Evolutionary conservation across 2,113 vertebrate genomes (phyloP), one percentile per base, ranked within the genome.

Genomic region (Tinamus guttatus): DNA sequence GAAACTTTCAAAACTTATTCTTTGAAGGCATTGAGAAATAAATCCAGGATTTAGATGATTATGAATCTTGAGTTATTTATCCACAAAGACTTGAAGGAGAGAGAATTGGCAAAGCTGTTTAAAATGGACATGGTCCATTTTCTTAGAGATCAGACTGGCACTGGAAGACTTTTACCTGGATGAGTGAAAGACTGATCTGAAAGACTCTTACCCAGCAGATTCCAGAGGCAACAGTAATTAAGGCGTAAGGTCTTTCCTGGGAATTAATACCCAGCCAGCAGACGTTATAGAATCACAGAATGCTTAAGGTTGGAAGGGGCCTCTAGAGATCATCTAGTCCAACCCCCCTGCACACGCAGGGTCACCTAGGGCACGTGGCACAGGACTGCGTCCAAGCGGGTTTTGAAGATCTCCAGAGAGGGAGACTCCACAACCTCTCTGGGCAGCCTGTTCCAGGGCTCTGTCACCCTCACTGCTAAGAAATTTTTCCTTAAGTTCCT

Each of bases 211-310:
- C 91, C 85, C 89, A 93, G 90, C 90, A 86, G 64, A 81, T 90
- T 88, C 15, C 69, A 85, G 64, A 83, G 87, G 74, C 93, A 77
- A 70, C 74, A 89, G 81, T 78, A 90, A 82, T 96, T 73, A 93
- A 93, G 65, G 54, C 67, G 63, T 34, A 64, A 84, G 64, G 85
- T 65, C 0, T 92, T 95, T 96, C 52, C 45, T 92, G 94, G 86
- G 95, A 94, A 93, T 96, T 89, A 80, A 75, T 94, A 82, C 40
- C 63, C 68, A 92, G 52, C 58, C 86, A n/a, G 63, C 73, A 95
- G 85, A n/a, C n/a, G n/a, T n/a, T n/a, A n/a, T n/a, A n/a, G n/a
- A n/a, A n/a, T n/a, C n/a, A n/a, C n/a, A n/a, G n/a, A n/a, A n/a
- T n/a, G n/a, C n/a, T n/a, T n/a, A n/a, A n/a, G n/a, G n/a, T n/a